Evolutionary conservation across 35 echinoderm and acorn worm species (phyloP).

Genomic region (Ptychodera flava): DNA sequence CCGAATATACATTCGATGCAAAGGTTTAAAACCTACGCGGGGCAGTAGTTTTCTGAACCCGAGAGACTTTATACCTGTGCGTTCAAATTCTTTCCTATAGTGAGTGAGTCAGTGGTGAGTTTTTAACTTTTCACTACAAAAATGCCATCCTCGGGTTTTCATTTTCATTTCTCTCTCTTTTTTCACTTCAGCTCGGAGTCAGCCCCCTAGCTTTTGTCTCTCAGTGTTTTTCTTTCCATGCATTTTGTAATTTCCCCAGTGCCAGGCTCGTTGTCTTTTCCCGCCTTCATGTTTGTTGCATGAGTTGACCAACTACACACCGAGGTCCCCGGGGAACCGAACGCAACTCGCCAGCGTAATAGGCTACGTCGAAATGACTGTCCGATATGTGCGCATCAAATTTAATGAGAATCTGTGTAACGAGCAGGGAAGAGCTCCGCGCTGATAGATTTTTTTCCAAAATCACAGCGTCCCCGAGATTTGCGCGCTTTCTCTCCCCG

Average conservation of each 20-base stretch:
- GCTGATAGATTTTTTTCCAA: neutral
- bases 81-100: too few relatives aligned
- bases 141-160: too few relatives aligned
- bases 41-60: too few relatives aligned
- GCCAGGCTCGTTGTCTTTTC: neutral
- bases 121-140: too few relatives aligned
- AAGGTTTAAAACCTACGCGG: too few relatives aligned
- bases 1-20: too few relatives aligned
- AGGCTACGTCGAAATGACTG: neutral
- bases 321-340: neutral
- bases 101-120: too few relatives aligned
- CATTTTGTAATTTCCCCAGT: neutral
- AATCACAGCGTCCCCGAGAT: neutral
- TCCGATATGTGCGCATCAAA: neutral
- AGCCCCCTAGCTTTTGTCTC: neutral
- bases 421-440: neutral
- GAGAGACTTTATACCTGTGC: too few relatives aligned
- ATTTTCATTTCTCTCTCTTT: too few relatives aligned
- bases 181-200: too few relatives aligned
- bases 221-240: neutral
- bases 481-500: neutral
- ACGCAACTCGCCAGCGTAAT: neutral
- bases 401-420: neutral
- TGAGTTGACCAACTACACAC: neutral
- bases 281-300: neutral